Evolutionary conservation across 2,888 invertebrate genomes (phyloP).

Genomic region (Sericinus montela): DNA sequence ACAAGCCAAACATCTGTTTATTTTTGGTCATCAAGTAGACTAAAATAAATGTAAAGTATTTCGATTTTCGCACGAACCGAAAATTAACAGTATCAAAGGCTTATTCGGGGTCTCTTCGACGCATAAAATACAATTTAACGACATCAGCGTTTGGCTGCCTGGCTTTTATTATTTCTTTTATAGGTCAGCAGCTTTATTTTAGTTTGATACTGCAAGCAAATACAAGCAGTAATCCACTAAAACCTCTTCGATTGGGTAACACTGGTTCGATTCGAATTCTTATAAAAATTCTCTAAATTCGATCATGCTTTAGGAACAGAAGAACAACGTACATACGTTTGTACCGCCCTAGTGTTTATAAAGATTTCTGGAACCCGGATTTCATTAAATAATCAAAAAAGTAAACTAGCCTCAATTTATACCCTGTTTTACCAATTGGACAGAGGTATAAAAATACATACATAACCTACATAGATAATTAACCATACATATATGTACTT

Average conservation of each 20-base stretch:
- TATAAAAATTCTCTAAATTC: neutral
- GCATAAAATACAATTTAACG: conserved; percentile 51
- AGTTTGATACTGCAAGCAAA: conserved; percentile 21
- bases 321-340: too few relatives aligned
- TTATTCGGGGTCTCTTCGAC: conserved; percentile 34
- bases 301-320: too few relatives aligned
- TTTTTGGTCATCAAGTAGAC: neutral
- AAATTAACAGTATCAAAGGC: conserved; percentile 35
- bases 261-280: neutral
- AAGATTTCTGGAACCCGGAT: too few relatives aligned
- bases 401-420: too few relatives aligned
- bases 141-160: conserved; percentile 35
- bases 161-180: conserved; percentile 51
- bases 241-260: neutral
- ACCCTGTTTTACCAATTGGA: too few relatives aligned
- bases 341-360: too few relatives aligned
- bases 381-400: too few relatives aligned
- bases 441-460: too few relatives aligned
- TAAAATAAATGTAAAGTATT: conserved; percentile 5
- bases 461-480: too few relatives aligned
- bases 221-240: conserved; percentile 7
- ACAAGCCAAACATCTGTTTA: neutral
- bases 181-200: conserved; percentile 33
- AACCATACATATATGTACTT: too few relatives aligned
- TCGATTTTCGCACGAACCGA: conserved; percentile 23